Evolutionary conservation across 2,888 invertebrate species (phyloP).

Genomic region (Nemurella pictetii): DNA sequence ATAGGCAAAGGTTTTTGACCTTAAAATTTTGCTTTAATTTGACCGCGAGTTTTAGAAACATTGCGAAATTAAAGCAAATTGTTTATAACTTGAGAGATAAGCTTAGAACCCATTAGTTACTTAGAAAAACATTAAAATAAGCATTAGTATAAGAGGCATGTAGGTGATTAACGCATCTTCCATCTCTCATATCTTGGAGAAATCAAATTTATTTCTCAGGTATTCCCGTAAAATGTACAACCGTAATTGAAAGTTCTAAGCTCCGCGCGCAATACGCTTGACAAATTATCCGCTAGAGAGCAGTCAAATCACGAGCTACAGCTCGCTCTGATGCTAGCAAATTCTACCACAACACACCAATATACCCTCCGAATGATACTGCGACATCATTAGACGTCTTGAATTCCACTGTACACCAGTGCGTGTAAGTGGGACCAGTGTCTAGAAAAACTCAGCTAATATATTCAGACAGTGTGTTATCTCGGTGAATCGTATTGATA

Average conservation of each 20-base stretch:
- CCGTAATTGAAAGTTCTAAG: not conserved
- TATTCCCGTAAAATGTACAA: no score
- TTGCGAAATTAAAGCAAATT: not conserved
- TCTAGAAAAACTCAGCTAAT: not conserved
- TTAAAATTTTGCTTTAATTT: no score
- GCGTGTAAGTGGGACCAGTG: conserved; percentile 41
- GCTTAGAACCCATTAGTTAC: not conserved
- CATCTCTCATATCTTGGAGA: no score
- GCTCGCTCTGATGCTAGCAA: conserved; percentile 30
- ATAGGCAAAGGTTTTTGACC: no score
- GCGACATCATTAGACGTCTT: conserved; percentile 7
- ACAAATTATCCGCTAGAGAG: not conserved
- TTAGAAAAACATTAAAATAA: no score
- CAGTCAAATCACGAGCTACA: not conserved
- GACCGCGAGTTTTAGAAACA: not conserved
- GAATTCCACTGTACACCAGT: conserved; percentile 41
- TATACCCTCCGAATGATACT: not conserved
- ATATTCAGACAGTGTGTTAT: conserved; percentile 19
- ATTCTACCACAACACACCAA: conserved; percentile 13
- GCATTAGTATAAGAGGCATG: no score
- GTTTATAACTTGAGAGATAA: not conserved
- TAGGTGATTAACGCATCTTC: no score
- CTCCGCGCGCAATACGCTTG: not conserved
- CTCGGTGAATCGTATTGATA: conserved; percentile 3
- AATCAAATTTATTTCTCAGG: no score